These are phyloP conservation scores for Acinonyx jubatus DNA, from an alignment of 2,113 vertebrate species.

Conservation along the genomic window DNA sequence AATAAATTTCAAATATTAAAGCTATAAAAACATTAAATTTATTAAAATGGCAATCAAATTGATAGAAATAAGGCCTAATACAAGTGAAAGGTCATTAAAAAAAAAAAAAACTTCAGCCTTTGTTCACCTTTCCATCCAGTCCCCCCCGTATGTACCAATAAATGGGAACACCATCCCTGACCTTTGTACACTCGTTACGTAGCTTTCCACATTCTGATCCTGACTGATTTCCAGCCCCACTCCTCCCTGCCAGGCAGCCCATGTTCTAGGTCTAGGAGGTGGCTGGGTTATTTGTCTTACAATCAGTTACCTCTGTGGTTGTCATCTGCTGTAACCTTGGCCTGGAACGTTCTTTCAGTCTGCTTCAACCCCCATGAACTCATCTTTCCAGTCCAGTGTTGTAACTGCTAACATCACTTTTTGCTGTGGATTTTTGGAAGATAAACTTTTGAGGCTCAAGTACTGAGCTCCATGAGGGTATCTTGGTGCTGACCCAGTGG, in stretches of 20 bases:
- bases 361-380: background rate
- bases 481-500: background rate
- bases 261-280: too few species aligned
- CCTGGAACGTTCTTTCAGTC: background rate
- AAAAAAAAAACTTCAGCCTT: background rate
- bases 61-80: background rate
- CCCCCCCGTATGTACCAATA: background rate
- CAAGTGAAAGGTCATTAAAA: background rate
- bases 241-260: background rate
- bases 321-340: background rate
- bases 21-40: constrained; percentile 8
- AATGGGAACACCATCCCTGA: background rate
- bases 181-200: background rate
- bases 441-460: background rate
- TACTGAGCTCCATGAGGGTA: background rate
- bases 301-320: background rate
- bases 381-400: background rate
- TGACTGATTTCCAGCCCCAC: background rate
- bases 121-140: background rate
- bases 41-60: constrained; percentile 4
- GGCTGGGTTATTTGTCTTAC: too few species aligned
- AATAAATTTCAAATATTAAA: constrained; percentile 62
- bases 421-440: background rate
- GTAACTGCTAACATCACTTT: background rate
- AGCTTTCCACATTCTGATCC: background rate